Percentiles rank a stretch among this genome's conserved stretches.
Conservation (phyloP, 2,888 invertebrate species). For the Bombylius discolor region DNA sequence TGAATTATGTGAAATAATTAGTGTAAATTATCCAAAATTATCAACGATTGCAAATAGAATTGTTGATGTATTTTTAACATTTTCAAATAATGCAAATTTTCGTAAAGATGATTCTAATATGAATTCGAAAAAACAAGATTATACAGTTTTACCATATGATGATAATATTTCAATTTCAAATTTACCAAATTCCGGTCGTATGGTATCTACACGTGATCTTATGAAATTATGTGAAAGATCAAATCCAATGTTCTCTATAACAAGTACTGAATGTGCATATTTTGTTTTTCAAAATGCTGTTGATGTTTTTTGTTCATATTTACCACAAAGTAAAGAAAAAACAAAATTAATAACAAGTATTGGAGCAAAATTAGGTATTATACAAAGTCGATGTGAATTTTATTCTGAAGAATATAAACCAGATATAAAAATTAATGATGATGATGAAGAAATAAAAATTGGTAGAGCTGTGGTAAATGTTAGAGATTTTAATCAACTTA, state of each 20-base stretch:
- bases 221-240: slow-evolving; percentile 83
- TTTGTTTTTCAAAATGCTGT: slow-evolving; percentile 68
- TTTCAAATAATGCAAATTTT: slow-evolving; percentile 41
- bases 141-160: slow-evolving; percentile 27
- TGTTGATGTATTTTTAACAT: slow-evolving; percentile 69
- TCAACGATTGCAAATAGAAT: slow-evolving; percentile 61
- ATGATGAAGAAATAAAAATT: slow-evolving; percentile 45
- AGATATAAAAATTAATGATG: slow-evolving; percentile 43
- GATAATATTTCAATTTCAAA: slow-evolving; percentile 22
- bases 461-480: slow-evolving; percentile 49
- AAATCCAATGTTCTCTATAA: slow-evolving; percentile 56
- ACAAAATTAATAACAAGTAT: slow-evolving; percentile 58
- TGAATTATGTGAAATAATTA: slow-evolving; percentile 62
- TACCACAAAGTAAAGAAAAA: slow-evolving; percentile 51
- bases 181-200: slow-evolving; percentile 39
- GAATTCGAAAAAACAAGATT: slow-evolving; percentile 7
- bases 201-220: slow-evolving; percentile 75
- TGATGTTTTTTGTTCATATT: slow-evolving; percentile 79
- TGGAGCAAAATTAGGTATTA: slow-evolving; percentile 68
- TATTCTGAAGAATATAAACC: slow-evolving; percentile 71
- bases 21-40: slow-evolving; percentile 54
- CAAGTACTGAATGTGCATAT: slow-evolving; percentile 42
- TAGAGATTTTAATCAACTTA: neutral
- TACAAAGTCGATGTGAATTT: slow-evolving; percentile 67
- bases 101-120: neutral